Percentiles rank a stretch among this genome's conserved stretches.
Evolutionary conservation across 2,113 vertebrate genomes (phyloP).

Genomic region (Castor canadensis): DNA sequence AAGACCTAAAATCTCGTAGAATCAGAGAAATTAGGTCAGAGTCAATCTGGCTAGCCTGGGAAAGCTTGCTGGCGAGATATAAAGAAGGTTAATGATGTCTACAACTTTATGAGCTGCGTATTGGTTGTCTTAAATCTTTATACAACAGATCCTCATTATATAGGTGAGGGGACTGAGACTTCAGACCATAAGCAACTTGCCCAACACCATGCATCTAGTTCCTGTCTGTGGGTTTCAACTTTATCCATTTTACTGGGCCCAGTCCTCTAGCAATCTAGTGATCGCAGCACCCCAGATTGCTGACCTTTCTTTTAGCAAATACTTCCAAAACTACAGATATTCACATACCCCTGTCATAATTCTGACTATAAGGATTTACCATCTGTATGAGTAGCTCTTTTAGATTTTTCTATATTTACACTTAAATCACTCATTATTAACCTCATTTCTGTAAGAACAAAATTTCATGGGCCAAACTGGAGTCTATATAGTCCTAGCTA

Average conservation of each 20-base stretch:
- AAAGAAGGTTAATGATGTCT: conserved; percentile 44
- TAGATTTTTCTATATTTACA: conserved; percentile 11
- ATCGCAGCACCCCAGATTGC: background rate
- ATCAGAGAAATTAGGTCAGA: conserved; percentile 63
- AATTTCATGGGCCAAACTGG: too few relatives aligned
- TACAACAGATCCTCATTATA: background rate
- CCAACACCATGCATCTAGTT: background rate
- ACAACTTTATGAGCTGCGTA: background rate
- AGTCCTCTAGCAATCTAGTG: background rate
- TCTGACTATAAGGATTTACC: background rate
- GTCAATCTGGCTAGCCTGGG: conserved; percentile 2
- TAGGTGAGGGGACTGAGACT: background rate
- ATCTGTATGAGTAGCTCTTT: background rate
- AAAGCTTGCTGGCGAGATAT: conserved; percentile 9
- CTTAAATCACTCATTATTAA: conserved; percentile 11
- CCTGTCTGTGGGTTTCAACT: background rate
- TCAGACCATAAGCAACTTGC: background rate
- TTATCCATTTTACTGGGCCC: background rate
- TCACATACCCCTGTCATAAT: background rate
- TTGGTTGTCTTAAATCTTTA: background rate
- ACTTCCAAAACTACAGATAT: background rate
- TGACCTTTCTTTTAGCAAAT: background rate
- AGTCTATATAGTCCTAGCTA: too few relatives aligned
- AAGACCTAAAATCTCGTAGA: conserved; percentile 14
- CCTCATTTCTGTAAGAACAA: background rate